Evolutionary conservation across 2,797 vertebrate genomes (phyloP).

Genomic region (Varecia variegata): DNA sequence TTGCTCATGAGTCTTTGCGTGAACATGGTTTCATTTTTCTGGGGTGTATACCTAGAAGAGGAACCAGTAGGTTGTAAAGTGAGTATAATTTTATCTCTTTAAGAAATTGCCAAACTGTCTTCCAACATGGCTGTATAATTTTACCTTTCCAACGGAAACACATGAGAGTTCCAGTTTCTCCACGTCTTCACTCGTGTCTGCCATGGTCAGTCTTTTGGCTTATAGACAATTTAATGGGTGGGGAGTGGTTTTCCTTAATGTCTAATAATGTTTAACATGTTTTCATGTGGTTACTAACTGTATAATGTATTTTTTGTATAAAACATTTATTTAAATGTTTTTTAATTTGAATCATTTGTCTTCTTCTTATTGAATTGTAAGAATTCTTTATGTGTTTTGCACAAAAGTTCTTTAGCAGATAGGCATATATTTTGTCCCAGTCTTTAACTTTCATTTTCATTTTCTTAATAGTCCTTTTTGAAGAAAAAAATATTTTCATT

Average conservation of each 20-base stretch:
- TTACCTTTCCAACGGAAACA: background rate
- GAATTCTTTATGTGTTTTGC: background rate
- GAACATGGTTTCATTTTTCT: background rate
- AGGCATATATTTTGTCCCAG: background rate
- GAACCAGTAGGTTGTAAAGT: background rate
- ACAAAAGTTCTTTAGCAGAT: background rate
- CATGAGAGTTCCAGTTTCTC: background rate
- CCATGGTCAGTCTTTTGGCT: background rate
- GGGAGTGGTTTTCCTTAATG: background rate
- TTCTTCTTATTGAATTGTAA: background rate
- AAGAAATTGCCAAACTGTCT: background rate
- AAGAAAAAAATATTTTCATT: background rate
- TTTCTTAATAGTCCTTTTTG: background rate
- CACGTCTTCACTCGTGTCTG: background rate
- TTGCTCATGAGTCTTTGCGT: background rate
- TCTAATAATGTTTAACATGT: background rate
- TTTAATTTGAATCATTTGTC: background rate
- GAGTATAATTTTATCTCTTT: background rate
- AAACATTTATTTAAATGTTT: background rate
- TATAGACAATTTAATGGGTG: background rate
- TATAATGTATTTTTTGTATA: background rate
- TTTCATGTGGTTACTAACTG: background rate
- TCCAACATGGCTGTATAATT: background rate
- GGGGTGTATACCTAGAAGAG: background rate
- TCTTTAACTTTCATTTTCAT: background rate